phyloP scores from a whole-genome alignment of 2,113 vertebrate genomes.

The Misgurnus mizolepis region DNA sequence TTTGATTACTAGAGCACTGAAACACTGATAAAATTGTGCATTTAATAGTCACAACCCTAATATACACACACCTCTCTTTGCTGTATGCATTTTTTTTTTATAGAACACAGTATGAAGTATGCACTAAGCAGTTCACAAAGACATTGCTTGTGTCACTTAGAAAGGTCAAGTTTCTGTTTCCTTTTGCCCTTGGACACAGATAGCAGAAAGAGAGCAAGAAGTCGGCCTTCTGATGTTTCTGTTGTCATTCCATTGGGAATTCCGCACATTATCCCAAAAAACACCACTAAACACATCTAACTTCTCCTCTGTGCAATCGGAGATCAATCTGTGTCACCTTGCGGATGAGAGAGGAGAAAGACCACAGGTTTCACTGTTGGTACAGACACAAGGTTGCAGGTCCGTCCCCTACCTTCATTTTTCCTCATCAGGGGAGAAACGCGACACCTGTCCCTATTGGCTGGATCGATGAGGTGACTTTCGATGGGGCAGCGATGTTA shows the following conservation, averaged over 20 bases:
- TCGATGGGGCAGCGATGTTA: slow-evolving; percentile 27
- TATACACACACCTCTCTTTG: too few species aligned
- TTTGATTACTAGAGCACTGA: too few species aligned
- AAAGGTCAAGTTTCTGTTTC: background rate
- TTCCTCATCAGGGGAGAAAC: slow-evolving; percentile 40
- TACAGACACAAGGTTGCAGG: slow-evolving; percentile 33
- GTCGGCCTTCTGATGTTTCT: slow-evolving; percentile 1
- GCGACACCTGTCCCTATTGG: slow-evolving; percentile 41
- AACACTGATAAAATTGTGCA: too few species aligned
- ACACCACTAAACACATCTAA: slow-evolving; percentile 35
- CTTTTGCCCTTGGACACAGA: slow-evolving; percentile 16
- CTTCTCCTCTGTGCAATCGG: slow-evolving; percentile 29
- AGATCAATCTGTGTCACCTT: slow-evolving; percentile 47
- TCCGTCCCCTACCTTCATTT: slow-evolving; percentile 13
- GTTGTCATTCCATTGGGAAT: slow-evolving; percentile 9
- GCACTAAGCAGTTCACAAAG: background rate
- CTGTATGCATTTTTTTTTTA: too few species aligned
- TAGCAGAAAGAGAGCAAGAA: background rate
- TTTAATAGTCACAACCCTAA: too few species aligned
- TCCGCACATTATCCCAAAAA: slow-evolving; percentile 16
- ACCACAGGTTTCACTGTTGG: slow-evolving; percentile 23
- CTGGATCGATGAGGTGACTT: slow-evolving; percentile 51
- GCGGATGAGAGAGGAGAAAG: background rate
- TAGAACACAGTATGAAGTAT: background rate
- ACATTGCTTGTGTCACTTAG: background rate